Evolutionary conservation across 2,797 vertebrate species (phyloP).

Genomic region (Gymnopithys bicolor): DNA sequence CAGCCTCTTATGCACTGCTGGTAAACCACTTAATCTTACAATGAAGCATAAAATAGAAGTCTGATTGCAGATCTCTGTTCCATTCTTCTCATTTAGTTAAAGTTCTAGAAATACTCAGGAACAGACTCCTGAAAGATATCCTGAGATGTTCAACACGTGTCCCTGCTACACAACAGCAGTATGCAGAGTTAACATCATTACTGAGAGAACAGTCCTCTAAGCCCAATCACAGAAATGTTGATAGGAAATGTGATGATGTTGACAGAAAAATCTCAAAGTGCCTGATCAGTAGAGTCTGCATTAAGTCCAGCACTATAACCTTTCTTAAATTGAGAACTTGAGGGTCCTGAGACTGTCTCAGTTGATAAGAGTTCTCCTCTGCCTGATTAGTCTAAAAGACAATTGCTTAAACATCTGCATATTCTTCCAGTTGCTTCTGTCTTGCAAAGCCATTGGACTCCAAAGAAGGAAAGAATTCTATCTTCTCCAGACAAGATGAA

Average conservation of each 20-base stretch:
- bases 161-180: not conserved
- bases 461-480: not conserved
- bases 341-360: not conserved
- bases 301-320: not conserved
- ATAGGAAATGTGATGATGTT: not conserved
- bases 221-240: not conserved
- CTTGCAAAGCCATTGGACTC: not conserved
- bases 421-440: not conserved
- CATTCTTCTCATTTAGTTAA: not conserved
- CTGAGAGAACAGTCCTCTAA: not conserved
- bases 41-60: not conserved
- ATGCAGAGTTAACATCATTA: not conserved
- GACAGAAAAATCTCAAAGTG: not conserved
- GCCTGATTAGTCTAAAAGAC: not conserved
- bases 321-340: not conserved
- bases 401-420: not conserved
- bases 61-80: not conserved
- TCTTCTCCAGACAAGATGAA: not conserved
- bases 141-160: not conserved
- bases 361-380: not conserved
- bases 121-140: not conserved
- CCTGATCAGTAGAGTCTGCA: not conserved
- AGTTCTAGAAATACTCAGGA: not conserved
- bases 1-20: not conserved
- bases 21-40: not conserved